Evolutionary conservation across 2,113 vertebrate species (phyloP), one percentile per base, ranked within the genome.

Genomic region (Perca flavescens): DNA sequence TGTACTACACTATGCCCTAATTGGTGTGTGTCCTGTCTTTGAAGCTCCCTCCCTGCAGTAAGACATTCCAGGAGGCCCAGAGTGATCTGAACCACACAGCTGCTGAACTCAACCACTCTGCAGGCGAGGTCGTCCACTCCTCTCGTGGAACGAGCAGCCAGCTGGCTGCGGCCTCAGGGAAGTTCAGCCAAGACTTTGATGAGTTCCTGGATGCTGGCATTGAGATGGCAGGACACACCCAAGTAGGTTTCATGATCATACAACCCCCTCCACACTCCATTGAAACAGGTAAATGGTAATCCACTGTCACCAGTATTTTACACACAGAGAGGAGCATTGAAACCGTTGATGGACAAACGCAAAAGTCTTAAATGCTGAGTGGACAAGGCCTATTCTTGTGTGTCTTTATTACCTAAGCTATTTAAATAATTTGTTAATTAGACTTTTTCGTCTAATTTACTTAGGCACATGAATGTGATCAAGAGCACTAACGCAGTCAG

Each of bases 221-320:
- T 74, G 99, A 99, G 95, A 99, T 99, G 98, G 99, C 98, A 21
- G 99, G 99, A 71, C 99, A 99, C 89, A 98, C 99, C 21, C 99
- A 99, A 93, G 99, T 99, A 92, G 70, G 76, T 93, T 86, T 83
- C 70, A 70, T 49, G 22, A 76, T 79, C 68, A 74, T 40, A 66
- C 70, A 66, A 43, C 43, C 56, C 46, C 25, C 49, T 49, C 11
- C 52, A 72, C 21, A 19, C 47, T 56, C n/a, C 28, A 69, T 21
- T 43, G 43, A 80, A 58, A 54, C 54, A 49, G 50, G 61, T 67
- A 49, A 64, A 2, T 46, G 16, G n/a, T 72, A 58, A 77, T 61
- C 65, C 54, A 15, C 56, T 58, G 21, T 14, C 43, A 28, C 36
- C 46, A 47, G 11, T 40, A n/a, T 53, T 68, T 84, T 60, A 58